Conservation (phyloP, 2,113 vertebrate genomes). For the Scomber japonicus region DNA sequence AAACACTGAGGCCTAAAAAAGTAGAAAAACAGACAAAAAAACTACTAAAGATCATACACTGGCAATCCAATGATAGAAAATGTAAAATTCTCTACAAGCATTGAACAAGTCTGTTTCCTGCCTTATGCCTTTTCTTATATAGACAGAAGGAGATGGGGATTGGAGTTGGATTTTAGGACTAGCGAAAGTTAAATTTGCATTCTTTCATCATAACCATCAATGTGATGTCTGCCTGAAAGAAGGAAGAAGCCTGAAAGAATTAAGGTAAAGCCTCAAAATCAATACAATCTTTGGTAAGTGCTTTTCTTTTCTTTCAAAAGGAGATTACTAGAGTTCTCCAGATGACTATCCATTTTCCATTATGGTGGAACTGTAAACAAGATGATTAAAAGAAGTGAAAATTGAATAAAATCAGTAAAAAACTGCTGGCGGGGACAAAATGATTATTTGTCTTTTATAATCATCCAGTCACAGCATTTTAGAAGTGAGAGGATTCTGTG, state of each 20-base stretch:
- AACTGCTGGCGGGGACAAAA: conserved; percentile 13
- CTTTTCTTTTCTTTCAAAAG: conserved; percentile 43
- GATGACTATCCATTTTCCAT: conserved; percentile 46
- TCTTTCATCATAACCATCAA: conserved; percentile 41
- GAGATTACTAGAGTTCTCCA: conserved; percentile 35
- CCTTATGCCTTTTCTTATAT: background rate
- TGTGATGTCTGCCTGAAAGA: conserved; percentile 38
- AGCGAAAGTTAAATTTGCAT: conserved; percentile 47
- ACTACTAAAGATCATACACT: no score
- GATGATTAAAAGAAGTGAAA: conserved; percentile 41
- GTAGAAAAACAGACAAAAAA: background rate
- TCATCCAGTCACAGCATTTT: conserved; percentile 5
- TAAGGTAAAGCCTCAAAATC: conserved; percentile 48
- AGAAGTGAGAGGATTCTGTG: conserved; percentile 22
- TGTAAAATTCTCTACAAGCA: background rate
- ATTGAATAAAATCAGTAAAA: conserved; percentile 35
- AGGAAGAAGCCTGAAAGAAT: conserved; percentile 32
- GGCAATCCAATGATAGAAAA: background rate
- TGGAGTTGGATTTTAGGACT: background rate
- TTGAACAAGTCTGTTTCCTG: background rate
- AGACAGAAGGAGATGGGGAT: background rate
- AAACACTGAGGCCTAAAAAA: no score
- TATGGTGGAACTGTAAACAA: conserved; percentile 48
- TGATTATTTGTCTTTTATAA: conserved; percentile 13
- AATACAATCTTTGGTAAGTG: conserved; percentile 42